Conservation (phyloP, 2,113 vertebrate species). For the Microtus pennsylvanicus region DNA sequence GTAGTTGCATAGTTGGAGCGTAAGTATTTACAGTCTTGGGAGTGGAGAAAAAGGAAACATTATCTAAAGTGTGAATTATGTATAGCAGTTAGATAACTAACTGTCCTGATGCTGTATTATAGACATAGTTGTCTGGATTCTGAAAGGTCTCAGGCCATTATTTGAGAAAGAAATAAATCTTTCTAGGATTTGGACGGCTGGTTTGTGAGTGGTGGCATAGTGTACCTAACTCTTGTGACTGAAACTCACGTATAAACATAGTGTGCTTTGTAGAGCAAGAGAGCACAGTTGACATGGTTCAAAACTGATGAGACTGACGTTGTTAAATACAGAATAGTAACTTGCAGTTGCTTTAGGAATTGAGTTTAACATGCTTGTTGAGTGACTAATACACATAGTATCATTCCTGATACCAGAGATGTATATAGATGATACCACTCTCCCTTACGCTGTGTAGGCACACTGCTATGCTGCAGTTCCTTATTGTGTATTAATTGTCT, state of each 20-base stretch:
- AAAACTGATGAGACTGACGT: not conserved
- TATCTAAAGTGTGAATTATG: not conserved
- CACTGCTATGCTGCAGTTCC: not conserved
- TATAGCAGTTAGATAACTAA: not conserved
- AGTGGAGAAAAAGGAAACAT: slow-evolving; percentile 25
- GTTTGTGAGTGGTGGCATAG: not conserved
- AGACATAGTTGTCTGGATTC: slow-evolving; percentile 34
- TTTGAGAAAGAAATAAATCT: not conserved
- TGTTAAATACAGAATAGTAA: not conserved
- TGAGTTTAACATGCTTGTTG: slow-evolving; percentile 10
- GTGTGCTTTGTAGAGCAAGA: not conserved
- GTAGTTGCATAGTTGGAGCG: not conserved
- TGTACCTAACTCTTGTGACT: not conserved
- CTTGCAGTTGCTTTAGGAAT: slow-evolving; percentile 16
- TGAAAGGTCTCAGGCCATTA: not conserved
- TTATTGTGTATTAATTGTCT: slow-evolving; percentile 15
- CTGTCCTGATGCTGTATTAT: not conserved
- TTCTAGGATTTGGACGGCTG: not conserved
- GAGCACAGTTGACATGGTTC: not conserved
- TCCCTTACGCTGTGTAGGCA: not conserved
- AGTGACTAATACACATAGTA: not conserved
- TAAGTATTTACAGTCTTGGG: not conserved
- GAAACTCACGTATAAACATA: not conserved
- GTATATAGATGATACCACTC: not conserved
- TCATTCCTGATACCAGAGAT: not conserved